Base-by-base conservation (phyloP, 2,113 vertebrate species). In the Carettochelys insculpta region DNA sequence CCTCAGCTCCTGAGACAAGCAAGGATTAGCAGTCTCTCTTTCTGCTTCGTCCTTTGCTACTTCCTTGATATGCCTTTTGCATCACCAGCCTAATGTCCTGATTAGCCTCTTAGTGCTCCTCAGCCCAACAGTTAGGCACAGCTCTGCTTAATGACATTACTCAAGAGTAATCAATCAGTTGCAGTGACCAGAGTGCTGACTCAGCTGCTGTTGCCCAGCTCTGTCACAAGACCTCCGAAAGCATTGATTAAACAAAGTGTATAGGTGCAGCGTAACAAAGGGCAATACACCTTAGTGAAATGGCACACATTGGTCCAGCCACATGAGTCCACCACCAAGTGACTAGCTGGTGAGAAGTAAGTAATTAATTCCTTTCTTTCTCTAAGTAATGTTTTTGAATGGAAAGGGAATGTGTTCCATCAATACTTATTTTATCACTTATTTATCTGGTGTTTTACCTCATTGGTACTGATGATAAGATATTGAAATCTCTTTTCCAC, bases 361-460 rank as follows among this genome's bases (percentile, higher is more conserved):
- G 38, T 22, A 24, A 71, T 71, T 19, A 71, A 41, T 71, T 41
- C 38, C 22, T 71, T 25, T 43, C 8, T 22, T 48, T 90, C 51
- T 56, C 31, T 76, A 52, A 87, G 61, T 25, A 68, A 4, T 31
- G 34, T 77, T 87, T 41, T 53, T 65, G 52, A 92, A 82, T 61
- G 34, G 50, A 3, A 84, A 3, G 9, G 41, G 56, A 86, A 43
- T 58, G 22, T 82, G 65, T 87, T 77, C 8, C 79, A 20, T 7
- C 19, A 82, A 24, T 25, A 48, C 17, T 65, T 79, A n/a, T 78
- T 79, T 76, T 83, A 17, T 58, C 47, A 77, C 14, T 83, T 93
- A 83, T 34, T 61, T 78, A 61, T 71, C 75, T 14, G 9, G 54
- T 76, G 16, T 61, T 61, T 61, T 61, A 61, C 16, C 17, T 61